Conservation (phyloP, 2,888 invertebrate species). For the Papilio protenor region DNA sequence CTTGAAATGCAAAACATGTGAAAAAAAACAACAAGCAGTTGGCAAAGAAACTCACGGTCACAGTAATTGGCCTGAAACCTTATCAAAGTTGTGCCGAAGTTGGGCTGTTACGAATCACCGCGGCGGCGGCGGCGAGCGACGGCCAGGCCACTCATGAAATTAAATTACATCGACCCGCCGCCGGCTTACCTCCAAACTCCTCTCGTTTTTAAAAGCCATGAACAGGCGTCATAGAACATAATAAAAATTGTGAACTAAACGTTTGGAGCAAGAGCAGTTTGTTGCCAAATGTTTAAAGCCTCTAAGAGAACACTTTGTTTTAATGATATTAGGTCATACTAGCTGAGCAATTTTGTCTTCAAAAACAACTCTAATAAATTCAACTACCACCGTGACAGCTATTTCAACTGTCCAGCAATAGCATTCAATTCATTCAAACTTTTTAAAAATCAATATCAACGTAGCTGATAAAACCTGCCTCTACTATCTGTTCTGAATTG, state of each 20-base stretch:
- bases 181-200: slow-evolving; percentile 63
- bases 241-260: neutral
- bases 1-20: slow-evolving; percentile 18
- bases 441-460: neutral
- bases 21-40: slow-evolving; percentile 27
- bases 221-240: slow-evolving; percentile 51
- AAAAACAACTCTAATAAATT: neutral
- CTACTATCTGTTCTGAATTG: slow-evolving; percentile 34
- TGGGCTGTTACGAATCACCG: slow-evolving; percentile 71
- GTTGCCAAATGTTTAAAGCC: neutral
- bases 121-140: neutral
- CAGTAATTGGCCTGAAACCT: slow-evolving; percentile 70
- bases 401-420: too few relatives aligned
- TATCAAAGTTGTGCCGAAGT: slow-evolving; percentile 73
- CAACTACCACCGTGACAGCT: too few relatives aligned
- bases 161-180: slow-evolving; percentile 71
- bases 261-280: neutral
- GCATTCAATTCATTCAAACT: too few relatives aligned
- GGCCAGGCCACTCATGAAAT: slow-evolving; percentile 74
- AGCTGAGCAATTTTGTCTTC: neutral
- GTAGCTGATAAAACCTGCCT: neutral
- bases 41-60: slow-evolving; percentile 49
- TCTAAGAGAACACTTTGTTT: neutral
- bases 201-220: slow-evolving; percentile 64
- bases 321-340: neutral